These are phyloP conservation scores for Meandrusa payeni DNA, from an alignment of 2,888 invertebrate species.

Conservation along the genomic window DNA sequence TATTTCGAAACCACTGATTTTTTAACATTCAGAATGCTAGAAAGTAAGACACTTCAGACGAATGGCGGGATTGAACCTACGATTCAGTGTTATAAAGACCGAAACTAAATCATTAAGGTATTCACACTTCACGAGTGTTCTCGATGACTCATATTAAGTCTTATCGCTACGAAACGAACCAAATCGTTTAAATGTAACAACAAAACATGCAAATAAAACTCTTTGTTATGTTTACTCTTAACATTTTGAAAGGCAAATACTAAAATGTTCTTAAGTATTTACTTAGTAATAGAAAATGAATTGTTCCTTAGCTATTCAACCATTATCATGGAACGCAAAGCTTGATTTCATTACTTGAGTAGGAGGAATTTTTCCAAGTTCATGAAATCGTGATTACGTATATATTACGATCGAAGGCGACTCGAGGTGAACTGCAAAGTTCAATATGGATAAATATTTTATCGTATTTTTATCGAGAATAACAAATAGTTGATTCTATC, in stretches of 20 bases:
- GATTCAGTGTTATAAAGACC: no score
- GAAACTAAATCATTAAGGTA: no score
- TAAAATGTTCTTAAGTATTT: not conserved
- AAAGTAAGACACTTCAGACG: no score
- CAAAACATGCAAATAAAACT: no score
- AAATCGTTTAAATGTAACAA: no score
- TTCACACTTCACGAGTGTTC: no score
- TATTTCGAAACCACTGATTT: no score
- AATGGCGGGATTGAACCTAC: no score
- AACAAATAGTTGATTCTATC: not conserved
- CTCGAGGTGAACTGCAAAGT: conserved; percentile 17
- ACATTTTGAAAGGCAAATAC: not conserved
- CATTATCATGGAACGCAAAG: not conserved
- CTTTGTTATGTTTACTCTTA: not conserved
- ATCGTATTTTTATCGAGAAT: conserved; percentile 14
- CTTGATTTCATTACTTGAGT: conserved; percentile 2
- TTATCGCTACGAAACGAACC: no score
- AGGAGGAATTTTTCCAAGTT: conserved; percentile 17
- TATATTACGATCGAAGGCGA: conserved; percentile 11
- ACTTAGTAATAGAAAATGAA: not conserved
- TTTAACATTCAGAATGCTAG: no score
- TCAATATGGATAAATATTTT: conserved; percentile 16
- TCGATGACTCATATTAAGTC: no score
- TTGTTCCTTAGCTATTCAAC: not conserved
- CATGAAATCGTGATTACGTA: conserved; percentile 20